These are phyloP conservation scores for Drosophila falleni DNA, from an alignment of 2,888 invertebrate genomes.

Conservation along the genomic window DNA sequence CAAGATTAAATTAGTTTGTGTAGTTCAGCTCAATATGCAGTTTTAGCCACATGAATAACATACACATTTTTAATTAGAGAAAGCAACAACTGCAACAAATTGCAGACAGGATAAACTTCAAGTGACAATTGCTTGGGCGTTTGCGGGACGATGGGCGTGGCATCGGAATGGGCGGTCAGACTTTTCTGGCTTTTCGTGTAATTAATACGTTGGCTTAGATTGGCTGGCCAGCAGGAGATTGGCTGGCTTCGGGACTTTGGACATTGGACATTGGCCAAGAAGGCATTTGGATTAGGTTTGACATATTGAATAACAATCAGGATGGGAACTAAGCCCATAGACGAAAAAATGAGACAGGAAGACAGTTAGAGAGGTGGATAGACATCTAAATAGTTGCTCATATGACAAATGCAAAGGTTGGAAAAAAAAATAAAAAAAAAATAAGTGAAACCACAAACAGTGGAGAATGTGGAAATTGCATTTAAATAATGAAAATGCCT, in stretches of 20 bases:
- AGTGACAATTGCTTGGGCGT: conserved; percentile 2
- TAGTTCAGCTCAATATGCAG: conserved; percentile 29
- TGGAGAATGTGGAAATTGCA: conserved; percentile 50
- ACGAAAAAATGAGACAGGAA: not conserved
- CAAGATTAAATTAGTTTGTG: not conserved
- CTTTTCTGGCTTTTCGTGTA: conserved; percentile 28
- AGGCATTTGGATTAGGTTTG: conserved; percentile 31
- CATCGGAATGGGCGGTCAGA: not conserved
- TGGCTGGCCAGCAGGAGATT: conserved; percentile 29
- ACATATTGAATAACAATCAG: conserved; percentile 43
- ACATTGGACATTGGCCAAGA: not conserved
- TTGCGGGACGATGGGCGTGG: not conserved
- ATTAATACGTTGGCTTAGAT: conserved; percentile 42
- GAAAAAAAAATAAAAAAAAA: conserved; percentile 1
- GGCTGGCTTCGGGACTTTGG: conserved; percentile 37
- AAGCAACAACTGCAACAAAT: conserved; percentile 8
- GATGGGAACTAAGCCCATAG: conserved; percentile 15
- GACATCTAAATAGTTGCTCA: conserved; percentile 32
- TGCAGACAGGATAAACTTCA: conserved; percentile 18
- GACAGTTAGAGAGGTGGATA: not conserved
- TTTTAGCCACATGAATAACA: conserved; percentile 16
- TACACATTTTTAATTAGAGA: conserved; percentile 34
- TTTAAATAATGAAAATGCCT: conserved; percentile 68
- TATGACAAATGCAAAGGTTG: conserved; percentile 46
- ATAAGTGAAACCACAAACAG: conserved; percentile 24